A percentile compares a stretch with the other conserved stretches of the same genome.
These are phyloP conservation scores for Stercorarius parasiticus DNA, from an alignment of 2,113 vertebrate species.

Conservation along the genomic window DNA sequence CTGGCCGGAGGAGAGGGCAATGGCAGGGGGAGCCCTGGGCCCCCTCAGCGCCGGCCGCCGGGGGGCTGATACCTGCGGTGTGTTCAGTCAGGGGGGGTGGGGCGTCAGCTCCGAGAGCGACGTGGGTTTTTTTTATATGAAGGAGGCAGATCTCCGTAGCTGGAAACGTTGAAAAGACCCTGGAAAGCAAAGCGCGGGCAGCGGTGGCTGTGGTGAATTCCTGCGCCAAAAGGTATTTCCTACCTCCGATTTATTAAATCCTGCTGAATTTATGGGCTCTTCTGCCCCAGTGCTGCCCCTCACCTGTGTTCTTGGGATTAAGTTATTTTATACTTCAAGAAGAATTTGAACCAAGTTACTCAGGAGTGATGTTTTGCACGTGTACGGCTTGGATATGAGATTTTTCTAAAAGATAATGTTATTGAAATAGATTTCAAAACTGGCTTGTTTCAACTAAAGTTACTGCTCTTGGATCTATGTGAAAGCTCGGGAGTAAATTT, in stretches of 20 bases:
- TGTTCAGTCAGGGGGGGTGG: rapidly evolving
- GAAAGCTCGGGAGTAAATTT: neutral
- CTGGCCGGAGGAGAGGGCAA: no score
- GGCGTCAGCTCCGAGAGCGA: rapidly evolving
- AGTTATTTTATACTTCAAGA: neutral
- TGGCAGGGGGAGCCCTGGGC: no score
- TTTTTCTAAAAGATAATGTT: neutral
- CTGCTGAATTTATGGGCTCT: neutral
- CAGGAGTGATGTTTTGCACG: neutral
- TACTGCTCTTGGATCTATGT: neutral
- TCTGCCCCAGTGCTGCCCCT: neutral
- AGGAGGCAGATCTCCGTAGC: neutral
- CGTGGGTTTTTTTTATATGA: rapidly evolving
- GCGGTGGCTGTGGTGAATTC: neutral
- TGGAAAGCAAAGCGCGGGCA: neutral
- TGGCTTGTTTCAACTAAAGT: neutral
- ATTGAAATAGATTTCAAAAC: neutral
- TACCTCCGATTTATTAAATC: neutral
- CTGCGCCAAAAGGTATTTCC: neutral
- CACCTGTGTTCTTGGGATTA: neutral
- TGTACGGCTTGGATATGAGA: neutral
- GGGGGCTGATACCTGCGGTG: rapidly evolving
- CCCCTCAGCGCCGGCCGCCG: neutral
- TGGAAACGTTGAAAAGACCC: neutral
- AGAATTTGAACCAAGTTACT: neutral